These are phyloP conservation scores for Ptychoptera albimana DNA, from an alignment of 2,888 invertebrate genomes.

Conservation along the genomic window DNA sequence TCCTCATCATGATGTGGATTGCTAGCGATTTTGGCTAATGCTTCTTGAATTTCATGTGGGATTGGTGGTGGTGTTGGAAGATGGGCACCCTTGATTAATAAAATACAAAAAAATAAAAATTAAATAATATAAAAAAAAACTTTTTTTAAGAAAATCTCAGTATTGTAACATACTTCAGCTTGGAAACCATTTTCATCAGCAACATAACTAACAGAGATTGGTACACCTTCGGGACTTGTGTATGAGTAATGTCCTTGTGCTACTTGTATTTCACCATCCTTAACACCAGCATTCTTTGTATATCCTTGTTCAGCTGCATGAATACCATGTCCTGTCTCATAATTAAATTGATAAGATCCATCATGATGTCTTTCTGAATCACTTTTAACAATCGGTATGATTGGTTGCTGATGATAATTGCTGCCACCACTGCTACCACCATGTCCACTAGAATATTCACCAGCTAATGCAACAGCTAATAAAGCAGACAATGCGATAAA, in stretches of 20 bases:
- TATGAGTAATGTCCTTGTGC: constrained; percentile 54
- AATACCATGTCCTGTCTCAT: constrained; percentile 61
- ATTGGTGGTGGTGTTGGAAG: constrained; percentile 71
- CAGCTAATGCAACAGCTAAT: constrained; percentile 1
- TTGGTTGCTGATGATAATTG: background rate
- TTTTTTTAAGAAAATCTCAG: too few species aligned
- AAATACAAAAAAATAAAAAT: background rate
- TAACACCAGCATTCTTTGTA: constrained; percentile 49
- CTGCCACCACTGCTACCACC: background rate
- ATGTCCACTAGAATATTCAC: background rate
- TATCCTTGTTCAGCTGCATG: constrained; percentile 52
- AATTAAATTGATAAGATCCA: constrained; percentile 31
- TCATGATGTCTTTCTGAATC: constrained; percentile 3
- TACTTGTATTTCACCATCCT: constrained; percentile 46
- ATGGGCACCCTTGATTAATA: constrained; percentile 40
- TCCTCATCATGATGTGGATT: constrained; percentile 9
- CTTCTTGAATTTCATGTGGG: constrained; percentile 49
- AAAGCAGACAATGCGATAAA: background rate
- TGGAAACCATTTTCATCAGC: constrained; percentile 57
- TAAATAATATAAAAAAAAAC: background rate
- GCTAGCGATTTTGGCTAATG: constrained; percentile 23
- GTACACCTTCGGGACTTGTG: constrained; percentile 56
- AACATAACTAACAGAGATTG: constrained; percentile 44
- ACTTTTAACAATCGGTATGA: constrained; percentile 3
- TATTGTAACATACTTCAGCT: constrained; percentile 16